Base-by-base conservation (phyloP, 2,797 vertebrate species). In the Acestrorhynchus altus region DNA sequence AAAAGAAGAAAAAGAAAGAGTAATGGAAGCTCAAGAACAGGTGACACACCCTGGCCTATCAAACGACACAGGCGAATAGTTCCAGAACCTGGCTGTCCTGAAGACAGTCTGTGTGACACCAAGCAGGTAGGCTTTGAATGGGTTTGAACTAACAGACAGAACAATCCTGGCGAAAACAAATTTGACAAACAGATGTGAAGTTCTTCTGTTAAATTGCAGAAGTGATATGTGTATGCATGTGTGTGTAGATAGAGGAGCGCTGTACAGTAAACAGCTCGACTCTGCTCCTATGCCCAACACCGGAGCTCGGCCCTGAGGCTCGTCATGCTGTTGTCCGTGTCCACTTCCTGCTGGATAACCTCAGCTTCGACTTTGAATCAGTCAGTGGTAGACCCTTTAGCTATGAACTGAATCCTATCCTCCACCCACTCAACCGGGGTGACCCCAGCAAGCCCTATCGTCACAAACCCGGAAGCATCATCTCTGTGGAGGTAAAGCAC, bases 401-500 rank as follows among this genome's bases (percentile, higher is more conserved):
- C 63, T 99, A 98, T 0, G 96, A 97, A 85, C 89, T 93, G 18
- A 94, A 99, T 84, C 97, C 97, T 0, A 87, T 86, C 49, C 92
- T 99, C 40, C 92, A 92, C 75, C 89, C 89, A 0, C 86, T 99
- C 69, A 98, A 96, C 86, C 92, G 89, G 1, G 94, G 96, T 10
- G 95, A 98, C 77, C 93, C 93, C 20, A 92, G 89, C 86, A 92
- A 92, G 8, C 96, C 97, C 0, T 99, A 98, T 90, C 93, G 96
- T 40, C 95, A 98, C 92, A 99, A 98, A 79, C 97, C 97, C 0
- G 96, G 96, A 81, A 99, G 96, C 7, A 95, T 99, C 90, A 96
- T 99, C 76, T 97, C 97, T 39, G 97, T 99, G 0, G 97, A 99
- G 96, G 97, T 97, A 8, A 7, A 31, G 11, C 2, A 39, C 51